Evolutionary conservation across 2,888 invertebrate species (phyloP).

Genomic region (Zygothrica quintamaculata): DNA sequence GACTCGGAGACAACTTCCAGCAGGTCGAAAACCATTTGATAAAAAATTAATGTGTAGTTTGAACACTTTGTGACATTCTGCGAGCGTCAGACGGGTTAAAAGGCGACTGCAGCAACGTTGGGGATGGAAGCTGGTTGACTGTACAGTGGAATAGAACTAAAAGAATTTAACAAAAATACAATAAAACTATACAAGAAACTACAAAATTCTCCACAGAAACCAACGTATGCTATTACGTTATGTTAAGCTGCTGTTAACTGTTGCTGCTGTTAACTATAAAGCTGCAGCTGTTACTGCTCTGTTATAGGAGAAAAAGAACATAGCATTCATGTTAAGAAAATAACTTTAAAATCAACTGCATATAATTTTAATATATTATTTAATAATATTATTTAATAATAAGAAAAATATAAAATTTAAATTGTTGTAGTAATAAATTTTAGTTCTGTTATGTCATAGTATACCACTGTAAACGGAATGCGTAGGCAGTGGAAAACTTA

Average conservation of each 20-base stretch:
- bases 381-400: no score
- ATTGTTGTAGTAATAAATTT: no score
- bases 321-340: no score
- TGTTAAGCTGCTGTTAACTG: no score
- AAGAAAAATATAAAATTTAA: neutral
- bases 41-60: conserved; percentile 78
- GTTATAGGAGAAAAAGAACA: no score
- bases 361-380: no score
- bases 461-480: conserved; percentile 12
- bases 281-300: no score
- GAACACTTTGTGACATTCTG: conserved; percentile 74
- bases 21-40: conserved; percentile 74
- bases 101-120: conserved; percentile 31
- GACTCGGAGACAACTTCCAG: conserved; percentile 49
- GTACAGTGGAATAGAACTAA: conserved; percentile 30
- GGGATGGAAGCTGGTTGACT: conserved; percentile 10
- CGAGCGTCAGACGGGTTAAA: conserved; percentile 72
- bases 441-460: neutral
- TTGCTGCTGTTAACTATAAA: no score
- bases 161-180: neutral
- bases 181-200: neutral
- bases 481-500: conserved; percentile 57
- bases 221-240: no score
- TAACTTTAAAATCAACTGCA: no score
- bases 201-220: no score